Evolutionary conservation across 2,888 invertebrate species (phyloP).

Genomic region (Scaptomyza polygonia): DNA sequence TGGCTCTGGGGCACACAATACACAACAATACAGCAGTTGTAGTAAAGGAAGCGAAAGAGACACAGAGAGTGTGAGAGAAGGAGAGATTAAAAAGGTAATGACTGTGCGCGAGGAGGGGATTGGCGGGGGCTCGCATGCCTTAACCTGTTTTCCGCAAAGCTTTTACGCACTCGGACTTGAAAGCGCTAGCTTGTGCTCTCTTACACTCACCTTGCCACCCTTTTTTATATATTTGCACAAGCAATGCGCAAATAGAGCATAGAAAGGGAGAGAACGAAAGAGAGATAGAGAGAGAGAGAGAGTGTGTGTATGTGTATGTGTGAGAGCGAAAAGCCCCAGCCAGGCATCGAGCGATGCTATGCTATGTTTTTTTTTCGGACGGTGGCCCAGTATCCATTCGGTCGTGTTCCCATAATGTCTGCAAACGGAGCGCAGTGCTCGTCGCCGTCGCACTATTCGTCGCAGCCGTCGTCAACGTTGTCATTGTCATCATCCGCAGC

Average conservation of each 20-base stretch:
- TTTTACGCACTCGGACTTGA: constrained; percentile 69
- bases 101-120: constrained; percentile 30
- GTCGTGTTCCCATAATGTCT: constrained; percentile 84
- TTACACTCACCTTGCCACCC: constrained; percentile 62
- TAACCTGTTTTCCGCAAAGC: constrained; percentile 76
- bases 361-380: constrained; percentile 41
- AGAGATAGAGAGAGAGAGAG: too few species aligned
- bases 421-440: constrained; percentile 73
- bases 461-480: constrained; percentile 77
- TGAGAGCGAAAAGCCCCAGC: constrained; percentile 39
- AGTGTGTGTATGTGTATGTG: constrained; percentile 2
- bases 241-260: constrained; percentile 51
- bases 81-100: constrained; percentile 18
- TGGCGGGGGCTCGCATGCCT: constrained; percentile 63
- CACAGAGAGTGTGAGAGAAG: constrained; percentile 5
- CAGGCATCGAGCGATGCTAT: constrained; percentile 36
- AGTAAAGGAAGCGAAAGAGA: constrained; percentile 27
- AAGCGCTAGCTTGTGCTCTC: constrained; percentile 27
- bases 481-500: constrained; percentile 67
- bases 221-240: constrained; percentile 38
- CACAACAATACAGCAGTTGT: constrained; percentile 36
- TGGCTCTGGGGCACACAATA: constrained; percentile 72
- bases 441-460: constrained; percentile 61
- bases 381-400: constrained; percentile 84
- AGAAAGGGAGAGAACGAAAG: constrained; percentile 9